These are phyloP conservation scores for Periophthalmus magnuspinnatus DNA, from an alignment of 2,797 vertebrate species.

Conservation along the genomic window DNA sequence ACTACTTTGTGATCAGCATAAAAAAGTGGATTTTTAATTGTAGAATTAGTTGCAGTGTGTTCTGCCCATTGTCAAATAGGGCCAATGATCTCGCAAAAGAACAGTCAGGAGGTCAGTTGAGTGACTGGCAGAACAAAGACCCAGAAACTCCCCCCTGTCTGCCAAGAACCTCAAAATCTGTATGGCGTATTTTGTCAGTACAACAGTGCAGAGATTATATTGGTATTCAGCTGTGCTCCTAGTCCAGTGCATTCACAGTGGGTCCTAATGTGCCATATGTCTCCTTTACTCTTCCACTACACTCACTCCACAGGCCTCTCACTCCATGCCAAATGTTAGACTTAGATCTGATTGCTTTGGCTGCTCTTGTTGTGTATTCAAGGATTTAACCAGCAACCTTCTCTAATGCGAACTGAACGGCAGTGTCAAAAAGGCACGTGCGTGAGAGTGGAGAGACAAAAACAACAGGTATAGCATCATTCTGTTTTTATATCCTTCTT, in stretches of 20 bases:
- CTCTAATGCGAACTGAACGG: conserved; percentile 36
- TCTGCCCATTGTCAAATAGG: background rate
- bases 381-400: conserved; percentile 19
- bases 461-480: conserved; percentile 27
- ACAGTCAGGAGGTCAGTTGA: background rate
- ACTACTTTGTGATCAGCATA: no score
- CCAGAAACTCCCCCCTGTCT: conserved; percentile 8
- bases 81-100: background rate
- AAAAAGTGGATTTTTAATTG: no score
- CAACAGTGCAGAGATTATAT: conserved; percentile 26
- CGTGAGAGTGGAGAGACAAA: conserved; percentile 8
- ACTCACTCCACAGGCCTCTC: conserved; percentile 31
- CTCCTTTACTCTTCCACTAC: conserved; percentile 45
- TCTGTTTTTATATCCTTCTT: conserved; percentile 3
- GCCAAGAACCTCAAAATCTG: conserved; percentile 11
- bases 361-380: conserved; percentile 34
- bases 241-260: conserved; percentile 39
- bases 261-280: conserved; percentile 55
- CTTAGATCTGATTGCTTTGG: conserved; percentile 48
- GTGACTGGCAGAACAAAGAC: conserved; percentile 17
- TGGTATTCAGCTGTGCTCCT: conserved; percentile 40
- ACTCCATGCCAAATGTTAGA: conserved; percentile 33
- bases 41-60: no score
- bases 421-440: conserved; percentile 28
- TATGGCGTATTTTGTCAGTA: conserved; percentile 15